Evolutionary conservation across 2,113 vertebrate genomes (phyloP).

Genomic region (Campylomormyrus numenius): DNA sequence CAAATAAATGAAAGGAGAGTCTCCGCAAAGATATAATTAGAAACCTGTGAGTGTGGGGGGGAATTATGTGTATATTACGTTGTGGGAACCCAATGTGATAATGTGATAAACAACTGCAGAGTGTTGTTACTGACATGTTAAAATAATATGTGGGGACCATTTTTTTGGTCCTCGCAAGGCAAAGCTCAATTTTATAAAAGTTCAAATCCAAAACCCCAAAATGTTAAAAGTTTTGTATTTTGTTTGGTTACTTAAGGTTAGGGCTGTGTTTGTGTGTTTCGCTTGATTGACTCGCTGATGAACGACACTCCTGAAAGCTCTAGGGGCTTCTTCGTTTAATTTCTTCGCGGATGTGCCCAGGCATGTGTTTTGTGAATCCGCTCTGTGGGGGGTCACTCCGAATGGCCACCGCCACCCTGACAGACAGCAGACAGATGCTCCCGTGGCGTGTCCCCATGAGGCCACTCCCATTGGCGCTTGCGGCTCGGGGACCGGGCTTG

Average conservation of each 20-base stretch:
- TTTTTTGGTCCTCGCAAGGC: not conserved
- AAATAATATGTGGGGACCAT: not conserved
- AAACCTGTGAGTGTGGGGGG: not conserved
- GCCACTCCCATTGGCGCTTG: not conserved
- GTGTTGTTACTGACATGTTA: not conserved
- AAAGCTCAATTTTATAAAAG: not conserved
- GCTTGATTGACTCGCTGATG: not conserved
- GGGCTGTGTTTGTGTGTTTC: not conserved
- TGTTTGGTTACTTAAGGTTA: not conserved
- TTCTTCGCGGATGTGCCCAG: not conserved
- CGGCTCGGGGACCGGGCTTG: not conserved
- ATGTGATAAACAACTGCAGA: not conserved
- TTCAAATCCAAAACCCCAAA: not conserved
- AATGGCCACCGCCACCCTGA: not conserved
- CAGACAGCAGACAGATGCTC: not conserved
- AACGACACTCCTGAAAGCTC: not conserved
- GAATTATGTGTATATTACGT: not conserved
- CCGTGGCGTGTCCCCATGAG: not conserved
- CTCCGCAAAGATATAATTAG: too few species aligned
- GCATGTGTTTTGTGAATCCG: not conserved
- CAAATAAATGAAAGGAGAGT: too few species aligned
- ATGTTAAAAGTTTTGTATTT: not conserved
- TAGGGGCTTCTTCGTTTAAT: not conserved
- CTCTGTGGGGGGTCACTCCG: not conserved
- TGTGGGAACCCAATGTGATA: not conserved